phyloP scores from a whole-genome alignment of 2,797 vertebrate genomes.

The Mormyrops attenuatus region DNA sequence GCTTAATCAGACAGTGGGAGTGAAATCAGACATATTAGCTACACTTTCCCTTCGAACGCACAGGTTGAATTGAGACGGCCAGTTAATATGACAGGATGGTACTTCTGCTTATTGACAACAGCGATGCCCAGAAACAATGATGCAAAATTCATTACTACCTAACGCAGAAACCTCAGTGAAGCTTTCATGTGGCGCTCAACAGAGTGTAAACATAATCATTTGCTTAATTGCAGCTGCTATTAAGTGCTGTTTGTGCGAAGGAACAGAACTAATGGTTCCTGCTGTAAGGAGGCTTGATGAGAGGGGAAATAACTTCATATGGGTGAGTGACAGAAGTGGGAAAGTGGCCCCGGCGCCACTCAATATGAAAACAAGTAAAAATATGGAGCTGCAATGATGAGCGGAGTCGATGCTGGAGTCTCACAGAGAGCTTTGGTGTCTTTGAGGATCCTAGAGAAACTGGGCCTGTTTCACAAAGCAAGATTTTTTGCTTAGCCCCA shows the following conservation, averaged over 20 bases:
- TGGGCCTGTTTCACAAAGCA: background rate
- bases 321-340: background rate
- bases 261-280: slow-evolving; percentile 17
- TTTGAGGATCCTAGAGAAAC: background rate
- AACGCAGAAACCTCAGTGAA: background rate
- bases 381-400: background rate
- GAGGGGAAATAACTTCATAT: background rate
- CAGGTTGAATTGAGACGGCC: background rate
- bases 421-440: background rate
- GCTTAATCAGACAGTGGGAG: background rate
- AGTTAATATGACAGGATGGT: background rate
- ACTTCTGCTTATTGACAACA: background rate
- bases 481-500: background rate
- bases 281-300: background rate
- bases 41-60: background rate
- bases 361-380: background rate
- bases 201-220: slow-evolving; percentile 36
- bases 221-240: slow-evolving; percentile 33
- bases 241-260: slow-evolving; percentile 8
- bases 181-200: slow-evolving; percentile 43
- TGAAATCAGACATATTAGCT: background rate
- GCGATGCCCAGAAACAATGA: slow-evolving; percentile 16
- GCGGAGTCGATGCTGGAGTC: background rate
- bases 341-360: background rate
- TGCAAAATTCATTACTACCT: background rate